These are phyloP conservation scores for Sitobion miscanthi DNA, from an alignment of 1,140 invertebrate genomes.

Conservation along the genomic window DNA sequence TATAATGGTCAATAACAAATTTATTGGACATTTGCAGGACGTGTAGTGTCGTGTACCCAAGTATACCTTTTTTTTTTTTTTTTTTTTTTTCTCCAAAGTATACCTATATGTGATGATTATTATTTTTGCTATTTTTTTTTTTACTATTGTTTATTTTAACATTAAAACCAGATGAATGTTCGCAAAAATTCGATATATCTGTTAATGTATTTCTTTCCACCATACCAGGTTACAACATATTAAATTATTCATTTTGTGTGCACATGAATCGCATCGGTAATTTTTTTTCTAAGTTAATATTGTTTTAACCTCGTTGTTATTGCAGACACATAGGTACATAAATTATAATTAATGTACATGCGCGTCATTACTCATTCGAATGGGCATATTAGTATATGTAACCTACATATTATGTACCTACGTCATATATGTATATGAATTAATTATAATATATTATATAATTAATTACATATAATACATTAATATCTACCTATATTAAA, in stretches of 20 bases:
- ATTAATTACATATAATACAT: background rate
- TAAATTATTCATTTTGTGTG: background rate
- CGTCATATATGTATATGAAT: background rate
- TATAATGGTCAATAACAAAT: background rate
- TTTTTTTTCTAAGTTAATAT: slow-evolving; percentile 3
- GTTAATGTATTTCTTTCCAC: background rate
- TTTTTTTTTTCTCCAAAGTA: too few species aligned
- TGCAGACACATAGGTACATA: background rate
- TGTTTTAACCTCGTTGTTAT: slow-evolving; percentile 9
- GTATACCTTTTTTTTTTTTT: background rate
- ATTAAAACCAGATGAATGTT: background rate
- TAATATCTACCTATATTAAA: too few species aligned
- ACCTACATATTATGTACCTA: background rate
- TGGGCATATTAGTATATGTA: background rate
- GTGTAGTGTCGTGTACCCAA: too few species aligned
- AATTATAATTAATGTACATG: background rate
- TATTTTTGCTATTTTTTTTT: background rate
- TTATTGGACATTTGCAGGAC: background rate
- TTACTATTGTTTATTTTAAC: background rate
- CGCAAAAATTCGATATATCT: background rate
- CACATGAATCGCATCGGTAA: background rate
- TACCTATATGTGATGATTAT: background rate
- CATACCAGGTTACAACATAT: background rate
- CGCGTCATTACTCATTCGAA: background rate
- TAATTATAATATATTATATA: too few species aligned